Base-by-base conservation (phyloP, 2,888 invertebrate genomes). In the Torymus texanus region DNA sequence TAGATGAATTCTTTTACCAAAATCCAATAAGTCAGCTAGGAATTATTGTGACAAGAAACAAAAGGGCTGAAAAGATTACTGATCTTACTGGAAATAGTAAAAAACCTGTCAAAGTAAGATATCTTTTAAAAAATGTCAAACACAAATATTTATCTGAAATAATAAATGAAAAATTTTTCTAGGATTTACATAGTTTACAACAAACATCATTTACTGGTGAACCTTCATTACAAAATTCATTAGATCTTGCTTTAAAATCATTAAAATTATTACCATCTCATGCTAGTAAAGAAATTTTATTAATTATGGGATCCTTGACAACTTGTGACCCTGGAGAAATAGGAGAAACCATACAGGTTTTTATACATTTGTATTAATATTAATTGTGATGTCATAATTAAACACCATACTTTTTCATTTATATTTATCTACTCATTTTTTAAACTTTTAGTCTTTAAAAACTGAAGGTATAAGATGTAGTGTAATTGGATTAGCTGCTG, bases 1-100 rank as follows among this genome's bases (percentile, higher is more conserved):
- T 99, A 79, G 97, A 98, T 85, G 98, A 98, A 89, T 99, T 97
- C 89, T 98, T 99, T 90, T 98, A 99, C 91, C 98, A 98, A 90
- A 99, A 99, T 91, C 99, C 99, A 12, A 96, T 99, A 74, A 98
- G 98, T 88, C 99, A 99, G 91, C 91, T 99, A 83, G 99, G 99
- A 29, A 92, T 99, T 56, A 95, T 99, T 82, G 92, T 94, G 12
- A 95, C 98, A 87, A 95, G 95, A 87, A 98, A 98, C 88, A 99
- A 99, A 90, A 92, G 97, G 84, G 97, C 98, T 1, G 98, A 99
- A 88, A 97, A 95, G 91, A 91, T 98, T 4, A 95, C 96, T 63
- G 97, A 98, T 83, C 91, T 99, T 56, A 95, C 97, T 81, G 98
- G 98, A 85, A 96, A 96, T 89, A 92, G 94, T 2, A 93, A 95